A percentile compares a stretch with the other conserved stretches of the same genome.
phyloP scores from a whole-genome alignment of 2,888 invertebrate genomes.

The Frankliniella fusca region DNA sequence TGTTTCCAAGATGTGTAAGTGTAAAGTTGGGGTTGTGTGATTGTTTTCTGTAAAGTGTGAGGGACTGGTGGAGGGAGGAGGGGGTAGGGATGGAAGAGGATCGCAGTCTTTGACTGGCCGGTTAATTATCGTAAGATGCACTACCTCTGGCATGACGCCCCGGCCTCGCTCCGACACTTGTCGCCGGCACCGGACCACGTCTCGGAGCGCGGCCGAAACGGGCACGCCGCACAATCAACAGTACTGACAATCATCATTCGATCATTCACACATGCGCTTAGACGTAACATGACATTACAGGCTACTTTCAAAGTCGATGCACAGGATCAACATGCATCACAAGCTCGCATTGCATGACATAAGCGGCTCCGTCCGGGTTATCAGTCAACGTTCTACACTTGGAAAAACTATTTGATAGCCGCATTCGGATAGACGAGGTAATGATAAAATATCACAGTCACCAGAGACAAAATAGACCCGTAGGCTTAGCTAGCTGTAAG shows the following conservation, averaged over 20 bases:
- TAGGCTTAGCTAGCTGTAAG: not conserved
- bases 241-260: not conserved
- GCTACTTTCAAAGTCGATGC: not conserved
- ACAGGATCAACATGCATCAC: conserved; percentile 20
- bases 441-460: not conserved
- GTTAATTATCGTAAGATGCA: conserved; percentile 6
- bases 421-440: not conserved
- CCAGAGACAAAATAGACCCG: not conserved
- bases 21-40: not conserved
- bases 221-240: too few species aligned
- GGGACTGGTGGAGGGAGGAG: not conserved
- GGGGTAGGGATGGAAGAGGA: not conserved
- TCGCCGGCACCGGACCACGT: too few species aligned
- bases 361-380: not conserved
- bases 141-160: not conserved
- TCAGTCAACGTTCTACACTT: not conserved
- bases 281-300: not conserved
- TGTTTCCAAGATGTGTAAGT: not conserved
- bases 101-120: not conserved
- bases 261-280: conserved; percentile 18
- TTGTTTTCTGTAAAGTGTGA: not conserved
- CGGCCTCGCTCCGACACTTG: too few species aligned
- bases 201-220: too few species aligned
- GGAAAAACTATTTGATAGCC: not conserved
- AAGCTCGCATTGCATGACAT: not conserved